phyloP scores from a whole-genome alignment of 2,113 vertebrate species.

The Xiphophorus maculatus region DNA sequence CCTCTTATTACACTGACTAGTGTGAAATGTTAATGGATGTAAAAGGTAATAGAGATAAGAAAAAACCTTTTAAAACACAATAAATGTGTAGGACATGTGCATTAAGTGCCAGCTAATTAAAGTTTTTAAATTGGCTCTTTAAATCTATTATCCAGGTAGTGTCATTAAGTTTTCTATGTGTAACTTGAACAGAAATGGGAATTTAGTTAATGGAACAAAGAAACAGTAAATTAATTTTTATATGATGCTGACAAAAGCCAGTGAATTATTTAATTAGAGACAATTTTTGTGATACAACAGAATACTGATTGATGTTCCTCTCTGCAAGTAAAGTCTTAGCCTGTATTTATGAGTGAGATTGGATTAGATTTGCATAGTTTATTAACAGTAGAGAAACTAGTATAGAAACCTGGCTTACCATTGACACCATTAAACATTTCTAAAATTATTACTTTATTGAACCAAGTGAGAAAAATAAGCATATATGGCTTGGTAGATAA shows the following conservation, averaged over 20 bases:
- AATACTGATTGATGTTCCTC: neutral
- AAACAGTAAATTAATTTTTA: neutral
- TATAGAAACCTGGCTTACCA: neutral
- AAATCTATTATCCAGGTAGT: constrained; percentile 6
- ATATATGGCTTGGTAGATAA: constrained; percentile 12
- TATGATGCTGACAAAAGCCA: neutral
- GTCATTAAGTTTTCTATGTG: neutral
- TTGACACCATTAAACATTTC: constrained; percentile 7
- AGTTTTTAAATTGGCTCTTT: neutral
- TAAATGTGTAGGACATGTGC: neutral
- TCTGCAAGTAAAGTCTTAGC: neutral
- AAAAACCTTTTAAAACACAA: neutral
- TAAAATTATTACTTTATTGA: constrained; percentile 29
- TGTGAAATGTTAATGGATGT: neutral
- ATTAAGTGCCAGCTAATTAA: neutral
- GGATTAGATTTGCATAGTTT: neutral
- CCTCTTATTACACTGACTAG: neutral
- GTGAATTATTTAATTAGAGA: neutral
- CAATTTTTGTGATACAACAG: neutral
- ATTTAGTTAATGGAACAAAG: constrained; percentile 1
- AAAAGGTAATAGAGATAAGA: constrained; percentile 4
- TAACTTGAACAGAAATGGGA: neutral
- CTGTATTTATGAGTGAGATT: neutral
- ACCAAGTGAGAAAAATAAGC: constrained; percentile 9
- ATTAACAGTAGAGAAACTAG: neutral